Base-by-base conservation (phyloP, 2,888 invertebrate species). In the Macaria liturata region DNA sequence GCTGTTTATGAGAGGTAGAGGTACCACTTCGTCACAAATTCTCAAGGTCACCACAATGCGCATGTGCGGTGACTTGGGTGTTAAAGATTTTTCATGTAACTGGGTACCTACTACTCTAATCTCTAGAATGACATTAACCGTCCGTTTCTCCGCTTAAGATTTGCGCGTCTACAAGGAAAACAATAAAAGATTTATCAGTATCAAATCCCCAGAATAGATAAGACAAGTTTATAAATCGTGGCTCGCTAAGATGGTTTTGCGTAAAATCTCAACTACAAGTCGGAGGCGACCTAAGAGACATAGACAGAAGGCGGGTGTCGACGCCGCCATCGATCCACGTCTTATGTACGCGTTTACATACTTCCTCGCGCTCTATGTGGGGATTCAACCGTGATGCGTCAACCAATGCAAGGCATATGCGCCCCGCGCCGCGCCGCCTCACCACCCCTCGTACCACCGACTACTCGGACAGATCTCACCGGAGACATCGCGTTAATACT, bases 361-460 rank as follows among this genome's bases (percentile, higher is more conserved):
- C 78, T 83, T 84, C 84, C 84, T 84, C 84, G 80, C 83, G 79
- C 78, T 78, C 78, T 88, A 88, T 88, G 86, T 89, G 83, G 88
- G 85, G 87, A 86, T 87, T 86, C 85, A 86, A 86, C 85, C 80
- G 86, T 86, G 86, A 89, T 89, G 90, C 89, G 88, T 89, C 88
- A 89, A 88, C 84, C 76, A 78, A 83, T 89, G 88, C 88, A 79
- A 78, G 79, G 76, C 76, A 89, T 81, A 84, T 84, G 84, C 83
- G 84, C 78, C 79, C 76, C 83, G 69, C 74, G 60, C 72, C 76
- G 75, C 77, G 68, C 20, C 69, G 45, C 54, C 65, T 54, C 64
- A 61, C 56, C 66, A 49, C 68, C 70, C 66, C 74, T 52, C 70
- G 61, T 59, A 65, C 56, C 69, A 66, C 70, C 67, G 64, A 62